Percentiles rank a stretch among this genome's conserved stretches.
These are phyloP conservation scores for Ferdinandea cuprea DNA, from an alignment of 2,888 invertebrate genomes.

Conservation along the genomic window DNA sequence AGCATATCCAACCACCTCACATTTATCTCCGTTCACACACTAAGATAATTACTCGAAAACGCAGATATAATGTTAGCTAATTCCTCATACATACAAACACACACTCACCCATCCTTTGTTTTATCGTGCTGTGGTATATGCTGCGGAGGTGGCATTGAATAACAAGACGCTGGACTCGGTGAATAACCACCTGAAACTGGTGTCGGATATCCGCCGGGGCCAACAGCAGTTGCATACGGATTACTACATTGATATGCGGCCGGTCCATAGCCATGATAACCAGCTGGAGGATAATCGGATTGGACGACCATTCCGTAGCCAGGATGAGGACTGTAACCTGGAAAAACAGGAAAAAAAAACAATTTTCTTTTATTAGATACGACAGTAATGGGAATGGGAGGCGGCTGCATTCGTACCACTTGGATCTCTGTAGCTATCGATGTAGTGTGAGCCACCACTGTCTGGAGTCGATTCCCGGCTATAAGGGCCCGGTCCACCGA, in stretches of 20 bases:
- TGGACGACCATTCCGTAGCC: conserved; percentile 92
- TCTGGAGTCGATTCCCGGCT: conserved; percentile 95
- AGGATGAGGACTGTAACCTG: conserved; percentile 94
- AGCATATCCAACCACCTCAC: neutral
- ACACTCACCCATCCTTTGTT: conserved; percentile 84
- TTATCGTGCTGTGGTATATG: conserved; percentile 90
- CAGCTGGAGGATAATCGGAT: conserved; percentile 91
- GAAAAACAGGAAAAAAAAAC: conserved; percentile 47
- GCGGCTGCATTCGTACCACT: conserved; percentile 86
- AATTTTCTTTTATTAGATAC: neutral
- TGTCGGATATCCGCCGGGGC: conserved; percentile 86
- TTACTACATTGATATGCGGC: conserved; percentile 85
- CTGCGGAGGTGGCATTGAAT: conserved; percentile 94
- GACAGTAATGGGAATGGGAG: conserved; percentile 14
- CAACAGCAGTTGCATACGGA: conserved; percentile 83
- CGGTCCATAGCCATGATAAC: conserved; percentile 88
- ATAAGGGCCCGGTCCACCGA: conserved; percentile 88
- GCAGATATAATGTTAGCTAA: conserved; percentile 2
- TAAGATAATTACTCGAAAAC: conserved; percentile 58
- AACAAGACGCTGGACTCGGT: conserved; percentile 88
- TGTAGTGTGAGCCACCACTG: conserved; percentile 94
- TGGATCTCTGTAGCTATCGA: conserved; percentile 93
- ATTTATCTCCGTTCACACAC: conserved; percentile 15
- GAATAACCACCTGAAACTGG: conserved; percentile 89
- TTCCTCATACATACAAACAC: conserved; percentile 27